Conservation (phyloP, 1,140 invertebrate species). For the Thalassaphorura encarpata region DNA sequence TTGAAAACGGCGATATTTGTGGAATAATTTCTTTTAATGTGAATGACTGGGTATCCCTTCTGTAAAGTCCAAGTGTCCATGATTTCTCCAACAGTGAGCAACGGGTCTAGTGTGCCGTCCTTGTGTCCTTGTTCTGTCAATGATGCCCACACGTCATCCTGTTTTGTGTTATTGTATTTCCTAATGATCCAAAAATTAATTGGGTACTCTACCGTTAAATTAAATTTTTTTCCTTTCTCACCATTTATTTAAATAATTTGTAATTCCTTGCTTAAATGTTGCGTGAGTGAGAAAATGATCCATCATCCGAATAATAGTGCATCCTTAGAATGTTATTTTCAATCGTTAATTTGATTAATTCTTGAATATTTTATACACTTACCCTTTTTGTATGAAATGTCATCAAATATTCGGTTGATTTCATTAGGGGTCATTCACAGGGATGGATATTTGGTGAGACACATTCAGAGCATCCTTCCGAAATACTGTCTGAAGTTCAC, state of each 20-base stretch:
- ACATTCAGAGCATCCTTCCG: conserved; percentile 42
- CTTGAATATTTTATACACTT: neutral
- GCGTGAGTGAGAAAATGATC: conserved; percentile 41
- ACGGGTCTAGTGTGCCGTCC: conserved; percentile 46
- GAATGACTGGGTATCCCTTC: conserved; percentile 69
- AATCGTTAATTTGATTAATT: neutral
- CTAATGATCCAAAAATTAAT: conserved; percentile 33
- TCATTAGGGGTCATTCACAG: conserved; percentile 45
- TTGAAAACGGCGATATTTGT: neutral
- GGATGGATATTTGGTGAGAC: conserved; percentile 47
- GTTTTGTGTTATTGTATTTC: conserved; percentile 53
- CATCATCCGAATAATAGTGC: conserved; percentile 45
- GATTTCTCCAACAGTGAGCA: conserved; percentile 51
- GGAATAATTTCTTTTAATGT: conserved; percentile 44
- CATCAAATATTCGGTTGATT: conserved; percentile 48
- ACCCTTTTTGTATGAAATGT: conserved; percentile 47
- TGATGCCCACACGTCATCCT: conserved; percentile 58
- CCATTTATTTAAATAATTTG: conserved; percentile 32
- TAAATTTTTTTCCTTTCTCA: conserved; percentile 1
- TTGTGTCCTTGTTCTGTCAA: conserved; percentile 47
- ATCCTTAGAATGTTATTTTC: conserved; percentile 34
- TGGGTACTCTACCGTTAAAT: neutral
- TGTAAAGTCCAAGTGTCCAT: conserved; percentile 76
- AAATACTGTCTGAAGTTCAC: conserved; percentile 42
- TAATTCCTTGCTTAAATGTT: conserved; percentile 40